These are phyloP conservation scores for Argyra leucocephala DNA, from an alignment of 2,888 invertebrate species.

Conservation along the genomic window DNA sequence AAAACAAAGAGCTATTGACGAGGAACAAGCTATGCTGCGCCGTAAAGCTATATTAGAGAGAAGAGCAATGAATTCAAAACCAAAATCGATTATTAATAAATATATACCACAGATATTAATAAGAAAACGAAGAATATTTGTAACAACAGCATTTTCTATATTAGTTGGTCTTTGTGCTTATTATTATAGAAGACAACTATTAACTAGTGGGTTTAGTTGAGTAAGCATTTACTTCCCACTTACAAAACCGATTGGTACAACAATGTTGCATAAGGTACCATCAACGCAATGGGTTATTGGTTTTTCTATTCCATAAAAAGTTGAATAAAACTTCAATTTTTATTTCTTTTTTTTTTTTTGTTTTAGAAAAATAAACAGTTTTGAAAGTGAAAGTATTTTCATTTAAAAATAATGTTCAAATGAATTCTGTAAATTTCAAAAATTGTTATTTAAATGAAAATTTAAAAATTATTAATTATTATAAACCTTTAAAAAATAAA, in stretches of 20 bases:
- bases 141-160: slow-evolving; percentile 43
- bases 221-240: slow-evolving; percentile 27
- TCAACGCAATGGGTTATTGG: slow-evolving; percentile 1
- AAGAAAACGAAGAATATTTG: slow-evolving; percentile 34
- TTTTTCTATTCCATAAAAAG: slow-evolving; percentile 10
- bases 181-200: slow-evolving; percentile 41
- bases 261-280: neutral
- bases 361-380: neutral
- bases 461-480: neutral
- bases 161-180: slow-evolving; percentile 42
- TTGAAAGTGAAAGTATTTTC: neutral
- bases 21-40: slow-evolving; percentile 44
- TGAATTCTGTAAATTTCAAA: neutral
- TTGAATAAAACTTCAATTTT: too few relatives aligned
- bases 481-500: neutral
- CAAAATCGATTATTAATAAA: slow-evolving; percentile 30
- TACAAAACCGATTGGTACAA: neutral
- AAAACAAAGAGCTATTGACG: slow-evolving; percentile 51
- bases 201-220: slow-evolving; percentile 41
- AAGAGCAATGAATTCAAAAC: slow-evolving; percentile 23
- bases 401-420: neutral
- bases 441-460: neutral
- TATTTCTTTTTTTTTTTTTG: too few relatives aligned
- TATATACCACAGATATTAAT: slow-evolving; percentile 32
- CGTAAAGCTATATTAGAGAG: slow-evolving; percentile 37